These are phyloP conservation scores for Hybognathus amarus DNA, from an alignment of 2,797 vertebrate genomes.

Conservation along the genomic window DNA sequence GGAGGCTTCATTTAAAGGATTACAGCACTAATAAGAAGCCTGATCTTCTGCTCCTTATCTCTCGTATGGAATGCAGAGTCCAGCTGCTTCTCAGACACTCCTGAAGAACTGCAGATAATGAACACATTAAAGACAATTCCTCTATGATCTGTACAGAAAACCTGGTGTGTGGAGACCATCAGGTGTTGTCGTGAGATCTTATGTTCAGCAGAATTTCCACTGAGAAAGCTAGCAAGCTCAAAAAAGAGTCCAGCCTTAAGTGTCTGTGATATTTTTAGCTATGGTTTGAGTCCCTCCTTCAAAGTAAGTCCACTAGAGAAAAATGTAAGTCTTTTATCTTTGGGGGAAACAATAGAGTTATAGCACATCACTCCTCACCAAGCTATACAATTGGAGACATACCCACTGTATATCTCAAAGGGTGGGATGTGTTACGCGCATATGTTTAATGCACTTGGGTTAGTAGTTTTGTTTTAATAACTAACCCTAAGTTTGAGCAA, in stretches of 20 bases:
- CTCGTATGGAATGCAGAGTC: conserved; percentile 65
- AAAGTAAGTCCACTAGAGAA: not conserved
- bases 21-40: conserved; percentile 71
- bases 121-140: conserved; percentile 64
- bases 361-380: not conserved
- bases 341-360: no score
- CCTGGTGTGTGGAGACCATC: conserved; percentile 50
- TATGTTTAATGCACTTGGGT: not conserved
- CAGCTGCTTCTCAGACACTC: conserved; percentile 64
- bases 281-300: conserved; percentile 4
- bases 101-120: conserved; percentile 67
- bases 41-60: conserved; percentile 65
- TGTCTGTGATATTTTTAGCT: not conserved
- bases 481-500: conserved; percentile 16
- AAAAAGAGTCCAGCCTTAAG: not conserved
- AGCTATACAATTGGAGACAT: not conserved
- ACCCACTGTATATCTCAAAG: not conserved
- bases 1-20: conserved; percentile 70
- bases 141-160: conserved; percentile 51
- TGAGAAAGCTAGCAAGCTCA: not conserved
- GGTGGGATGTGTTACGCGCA: not conserved
- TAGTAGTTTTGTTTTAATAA: conserved; percentile 4
- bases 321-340: not conserved
- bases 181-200: conserved; percentile 53
- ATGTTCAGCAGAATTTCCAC: not conserved